phyloP scores from a whole-genome alignment of 2,888 invertebrate genomes.

The Serripes groenlandicus region DNA sequence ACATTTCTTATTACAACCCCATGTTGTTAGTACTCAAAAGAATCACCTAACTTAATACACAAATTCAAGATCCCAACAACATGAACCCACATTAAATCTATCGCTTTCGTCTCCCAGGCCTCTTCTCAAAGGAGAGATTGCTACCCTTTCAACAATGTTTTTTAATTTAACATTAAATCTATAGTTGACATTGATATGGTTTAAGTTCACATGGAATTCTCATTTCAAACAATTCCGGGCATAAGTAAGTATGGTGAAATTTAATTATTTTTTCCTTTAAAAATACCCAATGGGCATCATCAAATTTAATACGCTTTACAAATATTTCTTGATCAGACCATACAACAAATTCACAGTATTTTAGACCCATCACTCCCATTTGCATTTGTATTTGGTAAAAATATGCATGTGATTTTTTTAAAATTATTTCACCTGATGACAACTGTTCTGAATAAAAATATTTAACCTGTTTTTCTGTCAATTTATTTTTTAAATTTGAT shows the following conservation, averaged over 20 bases:
- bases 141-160: too few relatives aligned
- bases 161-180: too few relatives aligned
- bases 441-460: background rate
- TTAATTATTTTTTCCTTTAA: constrained; percentile 4
- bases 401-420: constrained; percentile 1
- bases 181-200: too few relatives aligned
- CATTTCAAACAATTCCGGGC: constrained; percentile 18
- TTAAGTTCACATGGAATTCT: too few relatives aligned
- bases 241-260: constrained; percentile 14
- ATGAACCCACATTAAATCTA: too few relatives aligned
- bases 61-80: too few relatives aligned
- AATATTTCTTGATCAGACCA: constrained; percentile 12
- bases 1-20: too few relatives aligned
- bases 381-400: constrained; percentile 26
- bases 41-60: too few relatives aligned
- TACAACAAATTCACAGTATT: constrained; percentile 22
- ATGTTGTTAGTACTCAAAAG: too few relatives aligned
- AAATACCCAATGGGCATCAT: constrained; percentile 4
- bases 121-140: too few relatives aligned
- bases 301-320: background rate
- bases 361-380: constrained; percentile 13
- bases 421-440: background rate
- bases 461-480: background rate
- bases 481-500: background rate
- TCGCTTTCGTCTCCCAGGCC: too few relatives aligned